phyloP scores from a whole-genome alignment of 1,140 invertebrate genomes.

The Gonioctena quinquepunctata region DNA sequence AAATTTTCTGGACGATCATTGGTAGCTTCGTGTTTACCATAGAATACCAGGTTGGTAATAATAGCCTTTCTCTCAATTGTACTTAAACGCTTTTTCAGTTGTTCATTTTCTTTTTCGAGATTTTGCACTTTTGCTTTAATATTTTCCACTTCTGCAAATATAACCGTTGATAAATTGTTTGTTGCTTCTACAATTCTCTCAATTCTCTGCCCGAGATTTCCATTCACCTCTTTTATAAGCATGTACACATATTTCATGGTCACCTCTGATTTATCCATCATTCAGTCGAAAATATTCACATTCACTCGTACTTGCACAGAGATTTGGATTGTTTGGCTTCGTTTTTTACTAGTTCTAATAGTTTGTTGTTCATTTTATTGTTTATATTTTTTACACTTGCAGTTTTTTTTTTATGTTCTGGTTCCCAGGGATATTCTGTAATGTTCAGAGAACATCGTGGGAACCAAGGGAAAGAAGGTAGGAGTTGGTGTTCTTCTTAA shows the following conservation, averaged over 20 bases:
- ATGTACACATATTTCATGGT: not conserved
- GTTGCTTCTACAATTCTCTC: not conserved
- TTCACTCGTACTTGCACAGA: too few relatives aligned
- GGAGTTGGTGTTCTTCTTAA: too few relatives aligned
- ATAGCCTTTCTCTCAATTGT: not conserved
- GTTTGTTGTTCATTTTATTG: too few relatives aligned
- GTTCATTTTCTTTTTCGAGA: not conserved
- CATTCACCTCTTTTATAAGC: not conserved
- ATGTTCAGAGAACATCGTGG: too few relatives aligned
- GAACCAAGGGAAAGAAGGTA: too few relatives aligned
- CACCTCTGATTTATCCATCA: too few relatives aligned
- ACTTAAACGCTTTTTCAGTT: not conserved
- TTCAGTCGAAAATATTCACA: too few relatives aligned
- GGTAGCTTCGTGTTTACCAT: not conserved
- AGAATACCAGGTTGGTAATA: not conserved
- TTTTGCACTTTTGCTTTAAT: not conserved
- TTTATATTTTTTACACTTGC: too few relatives aligned
- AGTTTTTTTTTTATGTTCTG: too few relatives aligned
- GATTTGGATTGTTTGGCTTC: too few relatives aligned
- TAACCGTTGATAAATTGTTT: not conserved
- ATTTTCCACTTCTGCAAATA: not conserved
- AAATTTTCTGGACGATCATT: not conserved
- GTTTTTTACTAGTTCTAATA: too few relatives aligned
- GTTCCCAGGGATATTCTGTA: too few relatives aligned
- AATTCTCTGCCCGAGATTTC: not conserved